These are phyloP conservation scores for Cheilosia vernalis DNA, from an alignment of 2,888 invertebrate species.

Conservation along the genomic window DNA sequence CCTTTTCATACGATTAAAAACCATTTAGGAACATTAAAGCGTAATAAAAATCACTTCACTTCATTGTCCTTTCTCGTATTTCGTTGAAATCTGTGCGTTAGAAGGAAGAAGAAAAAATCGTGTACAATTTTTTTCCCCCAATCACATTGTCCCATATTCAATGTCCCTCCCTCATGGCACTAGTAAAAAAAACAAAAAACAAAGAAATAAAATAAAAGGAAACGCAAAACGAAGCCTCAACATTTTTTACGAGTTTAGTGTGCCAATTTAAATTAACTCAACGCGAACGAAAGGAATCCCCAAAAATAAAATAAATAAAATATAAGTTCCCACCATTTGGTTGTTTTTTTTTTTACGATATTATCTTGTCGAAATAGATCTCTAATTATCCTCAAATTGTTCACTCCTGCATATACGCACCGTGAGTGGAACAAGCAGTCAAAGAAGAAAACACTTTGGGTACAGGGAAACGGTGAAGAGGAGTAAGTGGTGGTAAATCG, in stretches of 20 bases:
- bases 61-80: constrained; percentile 16
- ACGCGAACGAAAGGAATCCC: constrained; percentile 18
- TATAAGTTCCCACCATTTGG: constrained; percentile 55
- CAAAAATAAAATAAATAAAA: constrained; percentile 46
- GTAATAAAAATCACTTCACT: constrained; percentile 68
- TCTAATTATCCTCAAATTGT: constrained; percentile 54
- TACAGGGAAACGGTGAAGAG: neutral
- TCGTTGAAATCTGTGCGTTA: constrained; percentile 34
- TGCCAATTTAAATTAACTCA: constrained; percentile 66
- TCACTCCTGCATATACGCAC: constrained; percentile 25
- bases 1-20: constrained; percentile 57
- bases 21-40: constrained; percentile 59
- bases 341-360: constrained; percentile 31
- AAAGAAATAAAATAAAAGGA: constrained; percentile 13
- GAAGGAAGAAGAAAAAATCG: constrained; percentile 23
- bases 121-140: constrained; percentile 46
- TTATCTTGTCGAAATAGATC: constrained; percentile 51
- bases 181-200: neutral
- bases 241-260: constrained; percentile 60
- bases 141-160: constrained; percentile 65
- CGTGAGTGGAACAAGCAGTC: constrained; percentile 15
- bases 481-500: constrained; percentile 1
- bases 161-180: constrained; percentile 36
- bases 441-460: constrained; percentile 7
- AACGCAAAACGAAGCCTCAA: constrained; percentile 34